These are phyloP conservation scores for Pteropus alecto DNA, from an alignment of 2,113 vertebrate species.

Conservation along the genomic window DNA sequence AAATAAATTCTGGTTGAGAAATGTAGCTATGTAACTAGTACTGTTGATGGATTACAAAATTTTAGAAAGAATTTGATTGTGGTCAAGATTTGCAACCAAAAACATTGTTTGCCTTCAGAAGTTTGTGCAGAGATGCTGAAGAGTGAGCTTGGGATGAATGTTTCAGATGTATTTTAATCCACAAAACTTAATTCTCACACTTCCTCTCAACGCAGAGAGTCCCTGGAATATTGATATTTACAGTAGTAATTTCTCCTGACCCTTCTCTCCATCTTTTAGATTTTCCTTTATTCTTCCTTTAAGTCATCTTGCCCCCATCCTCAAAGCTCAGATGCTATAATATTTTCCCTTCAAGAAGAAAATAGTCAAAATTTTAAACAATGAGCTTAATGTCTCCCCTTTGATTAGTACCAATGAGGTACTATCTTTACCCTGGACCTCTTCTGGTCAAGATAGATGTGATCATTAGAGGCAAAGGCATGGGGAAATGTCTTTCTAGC, in stretches of 20 bases:
- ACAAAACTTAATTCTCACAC: neutral
- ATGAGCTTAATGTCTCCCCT: neutral
- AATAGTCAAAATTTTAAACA: neutral
- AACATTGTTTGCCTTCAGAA: neutral
- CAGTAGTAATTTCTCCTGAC: neutral
- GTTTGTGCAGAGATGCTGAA: neutral
- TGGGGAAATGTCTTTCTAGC: neutral
- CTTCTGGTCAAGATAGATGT: neutral
- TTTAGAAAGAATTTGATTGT: neutral
- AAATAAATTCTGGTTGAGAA: neutral
- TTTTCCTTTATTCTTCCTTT: neutral
- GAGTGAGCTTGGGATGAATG: neutral
- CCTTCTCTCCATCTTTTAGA: neutral
- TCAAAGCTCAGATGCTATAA: neutral
- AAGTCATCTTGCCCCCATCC: neutral
- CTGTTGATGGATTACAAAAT: neutral
- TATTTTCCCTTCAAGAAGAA: neutral
- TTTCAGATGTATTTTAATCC: neutral
- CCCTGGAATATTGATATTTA: neutral
- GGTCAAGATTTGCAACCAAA: neutral
- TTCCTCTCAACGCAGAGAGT: neutral
- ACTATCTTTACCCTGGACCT: neutral
- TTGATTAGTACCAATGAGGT: neutral
- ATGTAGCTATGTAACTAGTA: neutral
- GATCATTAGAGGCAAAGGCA: neutral